These are phyloP conservation scores for Peromyscus polionotus DNA, from an alignment of 2,113 vertebrate species.

Conservation along the genomic window DNA sequence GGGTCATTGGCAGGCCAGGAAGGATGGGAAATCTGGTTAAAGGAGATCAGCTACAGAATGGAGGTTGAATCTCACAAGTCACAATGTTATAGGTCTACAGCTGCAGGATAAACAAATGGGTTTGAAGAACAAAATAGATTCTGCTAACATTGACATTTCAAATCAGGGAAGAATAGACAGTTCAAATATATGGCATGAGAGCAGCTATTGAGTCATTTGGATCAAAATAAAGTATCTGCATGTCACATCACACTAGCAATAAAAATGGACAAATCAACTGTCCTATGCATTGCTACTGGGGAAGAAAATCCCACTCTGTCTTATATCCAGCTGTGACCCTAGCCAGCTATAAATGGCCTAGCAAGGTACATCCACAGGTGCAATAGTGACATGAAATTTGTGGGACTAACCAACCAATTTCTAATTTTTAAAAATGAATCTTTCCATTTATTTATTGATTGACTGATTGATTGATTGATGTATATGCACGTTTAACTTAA, in stretches of 20 bases:
- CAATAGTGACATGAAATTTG: not conserved
- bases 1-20: not conserved
- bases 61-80: not conserved
- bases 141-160: not conserved
- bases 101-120: not conserved
- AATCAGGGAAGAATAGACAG: not conserved
- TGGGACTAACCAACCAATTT: not conserved
- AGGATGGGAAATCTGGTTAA: not conserved
- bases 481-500: not conserved
- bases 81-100: not conserved
- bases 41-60: not conserved
- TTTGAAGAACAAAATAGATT: not conserved
- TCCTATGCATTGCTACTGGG: not conserved
- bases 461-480: not conserved
- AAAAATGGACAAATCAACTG: not conserved
- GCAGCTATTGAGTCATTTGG: not conserved
- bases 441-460: not conserved
- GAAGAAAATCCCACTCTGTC: not conserved
- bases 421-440: not conserved
- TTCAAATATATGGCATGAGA: not conserved
- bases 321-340: not conserved
- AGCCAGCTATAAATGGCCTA: not conserved
- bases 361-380: not conserved
- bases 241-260: not conserved
- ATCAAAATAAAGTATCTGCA: not conserved